A percentile compares a stretch with the other conserved stretches of the same genome.
phyloP scores from a whole-genome alignment of 2,113 vertebrate species.

The Bujurquina vittata region DNA sequence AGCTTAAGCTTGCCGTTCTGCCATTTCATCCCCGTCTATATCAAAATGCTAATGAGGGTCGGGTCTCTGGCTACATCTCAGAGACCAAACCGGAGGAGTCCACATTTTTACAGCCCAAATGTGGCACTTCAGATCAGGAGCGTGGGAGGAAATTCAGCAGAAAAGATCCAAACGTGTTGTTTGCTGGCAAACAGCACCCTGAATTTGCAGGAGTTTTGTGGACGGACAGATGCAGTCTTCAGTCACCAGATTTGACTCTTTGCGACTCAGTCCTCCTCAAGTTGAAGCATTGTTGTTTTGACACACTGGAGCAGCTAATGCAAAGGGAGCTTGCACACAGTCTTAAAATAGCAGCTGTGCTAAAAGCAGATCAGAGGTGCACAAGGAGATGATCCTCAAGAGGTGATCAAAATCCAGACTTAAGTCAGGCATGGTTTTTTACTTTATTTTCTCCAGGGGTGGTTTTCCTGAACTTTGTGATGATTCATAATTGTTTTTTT shows the following conservation, averaged over 20 bases:
- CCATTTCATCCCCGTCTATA: neutral
- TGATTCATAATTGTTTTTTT: too few species aligned
- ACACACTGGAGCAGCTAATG: neutral
- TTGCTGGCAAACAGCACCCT: neutral
- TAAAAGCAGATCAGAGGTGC: neutral
- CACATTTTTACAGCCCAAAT: neutral
- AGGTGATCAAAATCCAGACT: neutral
- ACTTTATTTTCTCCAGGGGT: too few species aligned
- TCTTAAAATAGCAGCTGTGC: neutral
- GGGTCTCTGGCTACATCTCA: neutral
- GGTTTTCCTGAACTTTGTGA: too few species aligned
- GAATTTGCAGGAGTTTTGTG: neutral
- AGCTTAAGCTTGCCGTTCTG: neutral
- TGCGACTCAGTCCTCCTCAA: neutral
- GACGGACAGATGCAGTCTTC: neutral
- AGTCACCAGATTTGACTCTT: neutral
- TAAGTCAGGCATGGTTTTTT: too few species aligned
- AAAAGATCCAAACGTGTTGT: neutral
- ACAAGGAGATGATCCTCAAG: neutral
- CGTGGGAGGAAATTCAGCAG: neutral
- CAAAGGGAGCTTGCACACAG: neutral
- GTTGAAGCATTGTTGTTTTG: neutral
- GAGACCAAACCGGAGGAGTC: neutral
- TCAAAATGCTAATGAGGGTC: neutral
- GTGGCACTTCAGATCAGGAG: neutral